These are phyloP conservation scores for Pristionchus arcanus DNA, from an alignment of 2,888 invertebrate genomes.

Conservation along the genomic window DNA sequence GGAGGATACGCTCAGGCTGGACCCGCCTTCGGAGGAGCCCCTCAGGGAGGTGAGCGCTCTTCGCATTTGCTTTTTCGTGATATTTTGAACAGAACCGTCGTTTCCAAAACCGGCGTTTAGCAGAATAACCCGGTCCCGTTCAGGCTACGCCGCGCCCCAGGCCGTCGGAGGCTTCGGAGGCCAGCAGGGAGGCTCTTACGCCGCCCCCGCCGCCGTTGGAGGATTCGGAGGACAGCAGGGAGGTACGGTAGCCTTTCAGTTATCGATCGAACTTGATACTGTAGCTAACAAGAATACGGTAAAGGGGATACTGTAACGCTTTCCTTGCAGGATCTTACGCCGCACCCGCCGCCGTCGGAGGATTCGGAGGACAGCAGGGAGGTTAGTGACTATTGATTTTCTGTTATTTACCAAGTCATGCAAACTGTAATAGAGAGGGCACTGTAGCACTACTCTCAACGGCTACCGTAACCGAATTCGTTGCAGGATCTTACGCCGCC, in stretches of 20 bases:
- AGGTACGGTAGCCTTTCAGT: too few relatives aligned
- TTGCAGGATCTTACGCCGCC: conserved; percentile 11
- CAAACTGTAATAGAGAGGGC: too few relatives aligned
- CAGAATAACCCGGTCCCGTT: neutral
- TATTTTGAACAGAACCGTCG: too few relatives aligned
- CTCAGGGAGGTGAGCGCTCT: neutral
- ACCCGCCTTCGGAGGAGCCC: conserved; percentile 11
- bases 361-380: conserved; percentile 37
- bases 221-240: conserved; percentile 31
- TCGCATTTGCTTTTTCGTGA: neutral
- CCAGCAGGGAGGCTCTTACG: conserved; percentile 29
- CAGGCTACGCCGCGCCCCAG: conserved; percentile 34
- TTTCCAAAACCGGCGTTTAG: too few relatives aligned
- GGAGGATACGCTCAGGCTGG: conserved; percentile 37
- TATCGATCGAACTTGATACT: too few relatives aligned
- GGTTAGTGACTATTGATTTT: neutral
- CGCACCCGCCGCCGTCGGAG: conserved; percentile 10
- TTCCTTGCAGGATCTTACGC: conserved; percentile 19
- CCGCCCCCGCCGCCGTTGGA: conserved; percentile 20
- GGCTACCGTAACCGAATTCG: neutral
- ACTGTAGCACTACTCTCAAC: too few relatives aligned
- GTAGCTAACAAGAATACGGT: too few relatives aligned
- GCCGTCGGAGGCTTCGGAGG: conserved; percentile 3
- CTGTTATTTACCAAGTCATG: too few relatives aligned
- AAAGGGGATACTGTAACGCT: neutral